These are phyloP conservation scores for Philypnodon macrostomus DNA, from an alignment of 2,797 vertebrate species.

Conservation along the genomic window DNA sequence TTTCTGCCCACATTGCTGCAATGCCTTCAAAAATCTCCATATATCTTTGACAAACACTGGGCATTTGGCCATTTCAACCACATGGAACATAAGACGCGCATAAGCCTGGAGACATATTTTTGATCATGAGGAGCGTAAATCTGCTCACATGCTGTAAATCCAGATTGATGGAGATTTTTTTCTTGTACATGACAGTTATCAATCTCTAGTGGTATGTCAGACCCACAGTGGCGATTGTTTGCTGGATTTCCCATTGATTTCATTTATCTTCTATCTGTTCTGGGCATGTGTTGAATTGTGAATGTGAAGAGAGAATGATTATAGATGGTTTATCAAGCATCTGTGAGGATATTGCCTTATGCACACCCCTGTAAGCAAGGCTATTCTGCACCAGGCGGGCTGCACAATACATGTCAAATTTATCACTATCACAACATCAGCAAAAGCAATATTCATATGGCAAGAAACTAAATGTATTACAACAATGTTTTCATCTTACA, in stretches of 20 bases:
- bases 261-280: slow-evolving; percentile 40
- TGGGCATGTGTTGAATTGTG: slow-evolving; percentile 39
- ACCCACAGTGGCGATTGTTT: slow-evolving; percentile 12
- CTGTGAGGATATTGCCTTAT: slow-evolving; percentile 22
- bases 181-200: slow-evolving; percentile 12
- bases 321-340: slow-evolving; percentile 31
- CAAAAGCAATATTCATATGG: too few relatives aligned
- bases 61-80: slow-evolving; percentile 51
- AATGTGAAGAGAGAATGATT: slow-evolving; percentile 35
- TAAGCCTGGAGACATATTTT: slow-evolving; percentile 11
- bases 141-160: slow-evolving; percentile 11
- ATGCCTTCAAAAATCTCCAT: slow-evolving; percentile 53
- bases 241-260: slow-evolving; percentile 58
- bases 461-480: too few relatives aligned
- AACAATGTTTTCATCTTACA: too few relatives aligned
- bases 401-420: too few relatives aligned
- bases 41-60: slow-evolving; percentile 52
- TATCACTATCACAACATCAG: too few relatives aligned
- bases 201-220: slow-evolving; percentile 27
- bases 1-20: slow-evolving; percentile 49
- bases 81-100: slow-evolving; percentile 21
- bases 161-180: slow-evolving; percentile 12
- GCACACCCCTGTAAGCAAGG: slow-evolving; percentile 5
- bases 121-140: slow-evolving; percentile 24
- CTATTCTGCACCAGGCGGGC: neutral